Conservation (phyloP, 1,140 invertebrate genomes). For the Battus philenor region DNA sequence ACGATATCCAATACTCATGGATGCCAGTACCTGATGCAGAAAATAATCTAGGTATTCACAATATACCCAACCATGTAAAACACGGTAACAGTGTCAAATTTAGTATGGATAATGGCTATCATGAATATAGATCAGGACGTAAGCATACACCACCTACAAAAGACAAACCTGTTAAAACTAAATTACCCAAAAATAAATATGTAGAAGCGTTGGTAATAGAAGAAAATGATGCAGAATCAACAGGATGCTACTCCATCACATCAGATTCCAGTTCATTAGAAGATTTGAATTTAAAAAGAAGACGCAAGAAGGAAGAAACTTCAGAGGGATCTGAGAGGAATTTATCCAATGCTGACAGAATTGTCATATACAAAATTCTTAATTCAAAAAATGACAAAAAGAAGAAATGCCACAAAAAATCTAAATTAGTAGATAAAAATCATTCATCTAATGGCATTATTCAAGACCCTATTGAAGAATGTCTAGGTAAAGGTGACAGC, state of each 20-base stretch:
- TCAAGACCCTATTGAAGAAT: background rate
- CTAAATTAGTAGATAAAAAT: background rate
- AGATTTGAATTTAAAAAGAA: constrained; percentile 26
- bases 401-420: constrained; percentile 21
- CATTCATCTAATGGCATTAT: background rate
- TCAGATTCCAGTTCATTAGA: constrained; percentile 44
- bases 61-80: constrained; percentile 39
- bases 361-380: constrained; percentile 62
- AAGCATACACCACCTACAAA: constrained; percentile 66
- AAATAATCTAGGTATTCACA: constrained; percentile 46
- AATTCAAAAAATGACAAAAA: constrained; percentile 42
- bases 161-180: constrained; percentile 29
- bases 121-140: constrained; percentile 61
- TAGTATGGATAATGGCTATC: constrained; percentile 52
- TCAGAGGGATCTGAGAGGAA: constrained; percentile 19
- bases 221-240: constrained; percentile 28
- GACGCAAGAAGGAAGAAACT: constrained; percentile 15
- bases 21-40: constrained; percentile 63
- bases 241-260: constrained; percentile 25
- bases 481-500: background rate
- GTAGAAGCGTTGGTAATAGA: constrained; percentile 41
- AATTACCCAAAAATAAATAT: constrained; percentile 24
- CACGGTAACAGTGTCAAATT: constrained; percentile 51
- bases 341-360: constrained; percentile 47
- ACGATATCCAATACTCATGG: constrained; percentile 60